A percentile compares a stretch with the other conserved stretches of the same genome.
phyloP scores from a whole-genome alignment of 2,113 vertebrate genomes.

The Entomyzon cyanotis region DNA sequence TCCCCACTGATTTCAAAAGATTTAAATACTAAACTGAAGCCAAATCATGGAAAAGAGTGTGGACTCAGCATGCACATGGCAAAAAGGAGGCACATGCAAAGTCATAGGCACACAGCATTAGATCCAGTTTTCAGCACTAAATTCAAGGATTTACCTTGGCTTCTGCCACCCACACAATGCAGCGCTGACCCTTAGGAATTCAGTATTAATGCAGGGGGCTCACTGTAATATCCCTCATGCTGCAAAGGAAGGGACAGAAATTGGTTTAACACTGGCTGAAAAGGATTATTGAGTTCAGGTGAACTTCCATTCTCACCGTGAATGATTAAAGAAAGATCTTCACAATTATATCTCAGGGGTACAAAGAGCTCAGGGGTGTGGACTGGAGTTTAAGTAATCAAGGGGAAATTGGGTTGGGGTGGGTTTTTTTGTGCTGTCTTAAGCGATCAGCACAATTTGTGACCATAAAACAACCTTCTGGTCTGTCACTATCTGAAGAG shows the following conservation, averaged over 20 bases:
- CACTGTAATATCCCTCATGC: accelerated
- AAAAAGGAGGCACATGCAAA: background rate
- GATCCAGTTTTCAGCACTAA: background rate
- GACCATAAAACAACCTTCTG: background rate
- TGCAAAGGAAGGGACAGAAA: background rate
- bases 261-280: background rate
- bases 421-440: background rate
- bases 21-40: background rate
- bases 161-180: background rate
- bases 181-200: background rate
- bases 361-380: background rate
- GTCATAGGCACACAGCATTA: background rate
- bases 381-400: background rate
- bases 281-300: background rate
- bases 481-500: background rate
- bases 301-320: background rate
- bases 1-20: background rate
- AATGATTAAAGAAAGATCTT: background rate
- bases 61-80: background rate
- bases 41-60: background rate
- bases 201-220: background rate
- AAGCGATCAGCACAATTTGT: background rate
- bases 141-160: accelerated
- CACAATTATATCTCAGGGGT: background rate
- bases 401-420: accelerated